Base-by-base conservation (phyloP, 2,113 vertebrate genomes). In the Erpornis zantholeuca region DNA sequence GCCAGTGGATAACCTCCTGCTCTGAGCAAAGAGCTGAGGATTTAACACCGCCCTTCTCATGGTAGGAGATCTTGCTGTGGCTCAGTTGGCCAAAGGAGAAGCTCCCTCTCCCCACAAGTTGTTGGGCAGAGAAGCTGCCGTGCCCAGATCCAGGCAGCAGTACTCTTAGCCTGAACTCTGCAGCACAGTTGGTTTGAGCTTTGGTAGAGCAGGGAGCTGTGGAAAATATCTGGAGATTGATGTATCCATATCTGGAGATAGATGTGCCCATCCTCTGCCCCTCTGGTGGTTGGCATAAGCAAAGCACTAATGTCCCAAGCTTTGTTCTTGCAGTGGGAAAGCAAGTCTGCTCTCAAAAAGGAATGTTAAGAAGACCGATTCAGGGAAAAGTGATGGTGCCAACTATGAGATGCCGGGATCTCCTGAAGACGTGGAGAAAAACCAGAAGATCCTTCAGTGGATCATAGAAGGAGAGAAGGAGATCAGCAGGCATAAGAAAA, bases 371-470 rank as follows among this genome's bases (percentile, higher is more conserved):
- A 99, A 99, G 96, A 85, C 95, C 0, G 99, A 99, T 88, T 93
- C 96, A 9, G 97, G 99, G 93, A 98, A 97, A 68, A 97, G 96
- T 1, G 97, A 98, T 49, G 96, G 97, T 47, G 95, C 98, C 6
- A 97, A 87, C 91, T 76, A 98, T 70, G 99, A 99, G 45, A 96
- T 97, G 44, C 98, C 98, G 42, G 98, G 98, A 53, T 98, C 98
- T 28, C 92, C 98, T 31, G 99, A 99, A 86, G 99, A 99, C 1
- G 91, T 98, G 63, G 99, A 99, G 94, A 98, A 98, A 95, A 99
- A 99, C 97, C 99, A 99, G 98, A 99, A 99, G 97, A 99, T 99
- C 96, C 96, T 99, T 96, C 99, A 99, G 96, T 99, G 99, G 99
- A 99, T 99, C 98, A 99, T 99, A 89, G 99, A 99, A 72, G 99